Evolutionary conservation across 2,888 invertebrate species (phyloP).

Genomic region (Sinhomidia bicolor): DNA sequence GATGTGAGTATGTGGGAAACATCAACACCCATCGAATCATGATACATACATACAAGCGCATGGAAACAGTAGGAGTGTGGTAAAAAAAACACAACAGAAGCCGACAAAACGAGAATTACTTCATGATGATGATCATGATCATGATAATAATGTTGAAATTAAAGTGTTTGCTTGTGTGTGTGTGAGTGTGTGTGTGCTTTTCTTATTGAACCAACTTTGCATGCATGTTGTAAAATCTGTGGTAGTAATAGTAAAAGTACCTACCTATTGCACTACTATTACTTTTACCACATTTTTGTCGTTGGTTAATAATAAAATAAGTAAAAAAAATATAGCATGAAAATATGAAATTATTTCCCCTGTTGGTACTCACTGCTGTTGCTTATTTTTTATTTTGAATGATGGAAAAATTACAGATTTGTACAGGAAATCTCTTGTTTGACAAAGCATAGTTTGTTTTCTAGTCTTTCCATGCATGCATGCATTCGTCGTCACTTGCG

Average conservation of each 20-base stretch:
- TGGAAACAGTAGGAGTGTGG: slow-evolving; percentile 50
- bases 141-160: background rate
- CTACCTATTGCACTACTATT: too few species aligned
- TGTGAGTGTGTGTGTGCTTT: background rate
- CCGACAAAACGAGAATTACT: slow-evolving; percentile 54
- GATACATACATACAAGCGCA: slow-evolving; percentile 53
- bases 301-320: slow-evolving; percentile 6
- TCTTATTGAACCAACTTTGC: background rate
- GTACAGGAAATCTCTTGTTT: slow-evolving; percentile 72
- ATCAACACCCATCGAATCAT: slow-evolving; percentile 72
- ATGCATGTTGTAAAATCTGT: background rate
- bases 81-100: slow-evolving; percentile 48
- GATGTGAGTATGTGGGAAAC: slow-evolving; percentile 64
- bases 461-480: slow-evolving; percentile 65
- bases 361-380: background rate
- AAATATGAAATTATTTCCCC: background rate
- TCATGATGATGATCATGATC: background rate
- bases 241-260: too few species aligned
- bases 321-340: slow-evolving; percentile 8
- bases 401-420: slow-evolving; percentile 69
- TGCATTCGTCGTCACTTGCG: slow-evolving; percentile 46
- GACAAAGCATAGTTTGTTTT: slow-evolving; percentile 57
- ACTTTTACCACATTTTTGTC: slow-evolving; percentile 4
- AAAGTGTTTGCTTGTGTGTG: background rate
- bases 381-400: background rate